Percentiles rank a stretch among this genome's conserved stretches.
These are phyloP conservation scores for Dinocampus coccinellae DNA, from an alignment of 2,888 invertebrate genomes.

Conservation along the genomic window DNA sequence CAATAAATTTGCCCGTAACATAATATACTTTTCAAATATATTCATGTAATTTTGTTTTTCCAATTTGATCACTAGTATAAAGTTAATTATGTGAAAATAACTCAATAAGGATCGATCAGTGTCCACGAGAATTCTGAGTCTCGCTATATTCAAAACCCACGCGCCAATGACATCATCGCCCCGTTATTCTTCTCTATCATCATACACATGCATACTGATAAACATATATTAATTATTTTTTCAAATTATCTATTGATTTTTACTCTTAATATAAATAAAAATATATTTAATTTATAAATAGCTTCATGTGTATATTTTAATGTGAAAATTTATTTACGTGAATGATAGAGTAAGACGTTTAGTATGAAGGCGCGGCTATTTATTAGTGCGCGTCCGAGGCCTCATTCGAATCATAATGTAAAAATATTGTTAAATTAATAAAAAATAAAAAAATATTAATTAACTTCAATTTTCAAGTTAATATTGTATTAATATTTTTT, in stretches of 20 bases:
- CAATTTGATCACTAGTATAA: constrained; percentile 14
- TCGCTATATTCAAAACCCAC: constrained; percentile 62
- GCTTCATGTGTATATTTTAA: not conserved
- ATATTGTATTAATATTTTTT: not conserved
- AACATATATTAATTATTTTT: not conserved
- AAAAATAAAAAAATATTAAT: constrained; percentile 10
- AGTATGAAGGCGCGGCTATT: constrained; percentile 1
- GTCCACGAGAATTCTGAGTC: constrained; percentile 39
- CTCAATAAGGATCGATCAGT: constrained; percentile 30
- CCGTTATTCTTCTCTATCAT: constrained; percentile 52
- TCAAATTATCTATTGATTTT: not conserved
- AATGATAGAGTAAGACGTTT: not conserved
- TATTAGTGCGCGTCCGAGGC: constrained; percentile 28
- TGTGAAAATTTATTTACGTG: not conserved
- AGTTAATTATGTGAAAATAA: constrained; percentile 27
- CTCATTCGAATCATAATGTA: constrained; percentile 27
- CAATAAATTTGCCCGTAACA: too few species aligned
- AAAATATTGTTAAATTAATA: constrained; percentile 12
- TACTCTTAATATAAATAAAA: not conserved
- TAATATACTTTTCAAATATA: constrained; percentile 24
- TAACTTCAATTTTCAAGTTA: constrained; percentile 13
- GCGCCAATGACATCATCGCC: constrained; percentile 59
- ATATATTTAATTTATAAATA: not conserved
- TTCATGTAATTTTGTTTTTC: not conserved
- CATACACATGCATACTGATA: constrained; percentile 45